Evolutionary conservation across 2,113 vertebrate genomes (phyloP).

Genomic region (Numenius arquata): DNA sequence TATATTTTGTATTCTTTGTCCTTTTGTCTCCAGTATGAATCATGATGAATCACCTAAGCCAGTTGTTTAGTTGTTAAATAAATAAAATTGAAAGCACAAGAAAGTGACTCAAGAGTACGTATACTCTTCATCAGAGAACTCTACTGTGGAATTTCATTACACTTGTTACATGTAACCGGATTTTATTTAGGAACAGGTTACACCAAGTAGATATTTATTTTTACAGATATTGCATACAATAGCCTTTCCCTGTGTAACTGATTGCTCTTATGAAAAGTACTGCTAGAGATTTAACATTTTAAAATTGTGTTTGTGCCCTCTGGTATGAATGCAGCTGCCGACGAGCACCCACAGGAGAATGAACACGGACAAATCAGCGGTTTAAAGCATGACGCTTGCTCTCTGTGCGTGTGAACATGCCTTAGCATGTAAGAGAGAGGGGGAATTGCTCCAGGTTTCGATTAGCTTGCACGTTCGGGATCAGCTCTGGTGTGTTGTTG

Average conservation of each 20-base stretch:
- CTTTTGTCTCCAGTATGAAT: conserved; percentile 43
- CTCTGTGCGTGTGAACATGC: background rate
- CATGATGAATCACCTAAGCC: conserved; percentile 58
- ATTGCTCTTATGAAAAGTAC: background rate
- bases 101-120: background rate
- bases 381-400: background rate
- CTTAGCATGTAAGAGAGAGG: background rate
- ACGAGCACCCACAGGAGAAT: background rate
- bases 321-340: background rate
- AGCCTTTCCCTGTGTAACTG: background rate
- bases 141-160: conserved; percentile 12
- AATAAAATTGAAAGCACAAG: conserved; percentile 36
- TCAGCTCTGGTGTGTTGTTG: background rate
- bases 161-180: background rate
- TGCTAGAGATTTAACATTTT: background rate
- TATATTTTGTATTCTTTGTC: conserved; percentile 27
- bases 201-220: background rate
- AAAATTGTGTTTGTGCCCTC: background rate
- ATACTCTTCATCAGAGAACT: conserved; percentile 3
- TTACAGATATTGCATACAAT: background rate
- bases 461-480: background rate
- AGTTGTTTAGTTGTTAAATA: conserved; percentile 52
- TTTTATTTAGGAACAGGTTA: conserved; percentile 16
- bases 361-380: background rate
- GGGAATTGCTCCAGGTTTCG: background rate